Conservation (phyloP, 2,797 vertebrate genomes). For the Scolopax rusticola region DNA sequence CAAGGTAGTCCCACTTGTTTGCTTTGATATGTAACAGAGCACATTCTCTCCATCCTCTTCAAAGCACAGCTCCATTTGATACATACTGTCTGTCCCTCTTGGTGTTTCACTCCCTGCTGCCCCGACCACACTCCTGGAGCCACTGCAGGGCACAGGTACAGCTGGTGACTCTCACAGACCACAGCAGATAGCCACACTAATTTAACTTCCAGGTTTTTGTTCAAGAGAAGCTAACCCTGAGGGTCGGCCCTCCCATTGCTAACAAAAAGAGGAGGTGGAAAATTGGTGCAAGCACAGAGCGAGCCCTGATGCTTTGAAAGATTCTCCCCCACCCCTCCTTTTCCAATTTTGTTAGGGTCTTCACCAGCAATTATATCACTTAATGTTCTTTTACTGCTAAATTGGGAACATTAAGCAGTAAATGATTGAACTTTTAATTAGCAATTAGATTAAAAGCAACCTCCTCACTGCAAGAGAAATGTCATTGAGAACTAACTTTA, state of each 20-base stretch:
- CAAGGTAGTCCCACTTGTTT: not conserved
- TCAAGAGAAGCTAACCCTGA: not conserved
- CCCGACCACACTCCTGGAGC: not conserved
- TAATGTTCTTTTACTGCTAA: constrained; percentile 29
- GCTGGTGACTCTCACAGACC: not conserved
- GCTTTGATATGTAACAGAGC: not conserved
- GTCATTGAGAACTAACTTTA: not conserved
- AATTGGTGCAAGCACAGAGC: not conserved
- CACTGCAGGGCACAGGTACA: not conserved
- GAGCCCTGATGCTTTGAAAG: not conserved
- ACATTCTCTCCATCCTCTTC: not conserved
- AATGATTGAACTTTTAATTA: constrained; percentile 32
- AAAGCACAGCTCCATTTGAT: not conserved
- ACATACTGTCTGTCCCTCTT: rapidly evolving
- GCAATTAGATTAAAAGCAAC: constrained; percentile 35
- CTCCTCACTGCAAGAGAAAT: not conserved
- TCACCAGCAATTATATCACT: not conserved
- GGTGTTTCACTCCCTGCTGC: not conserved
- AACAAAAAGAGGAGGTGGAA: not conserved
- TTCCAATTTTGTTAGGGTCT: not conserved
- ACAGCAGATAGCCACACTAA: not conserved
- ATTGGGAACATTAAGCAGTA: not conserved
- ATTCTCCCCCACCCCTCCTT: not conserved
- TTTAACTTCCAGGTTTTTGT: not conserved
- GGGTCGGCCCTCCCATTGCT: not conserved